Percentiles rank a stretch among this genome's conserved stretches.
phyloP scores from a whole-genome alignment of 2,888 invertebrate genomes.

The Drosophila meridiana region DNA sequence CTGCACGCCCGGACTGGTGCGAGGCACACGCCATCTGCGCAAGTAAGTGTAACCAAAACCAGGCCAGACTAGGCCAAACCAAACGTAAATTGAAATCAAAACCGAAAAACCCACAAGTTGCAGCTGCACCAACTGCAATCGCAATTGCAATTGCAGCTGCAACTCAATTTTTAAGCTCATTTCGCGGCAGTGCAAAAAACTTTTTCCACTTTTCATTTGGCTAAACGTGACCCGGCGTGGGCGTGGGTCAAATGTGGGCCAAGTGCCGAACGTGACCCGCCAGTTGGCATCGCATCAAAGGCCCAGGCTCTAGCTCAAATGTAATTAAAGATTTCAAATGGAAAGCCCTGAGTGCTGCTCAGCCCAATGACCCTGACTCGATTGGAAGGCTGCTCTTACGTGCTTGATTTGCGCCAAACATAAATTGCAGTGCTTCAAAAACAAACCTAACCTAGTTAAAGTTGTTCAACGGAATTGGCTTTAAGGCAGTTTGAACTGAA shows the following conservation, averaged over 20 bases:
- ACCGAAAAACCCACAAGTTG: conserved; percentile 46
- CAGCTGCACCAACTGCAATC: conserved; percentile 28
- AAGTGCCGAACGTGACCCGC: conserved; percentile 23
- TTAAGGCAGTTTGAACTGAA: background rate
- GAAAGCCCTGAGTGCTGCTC: conserved; percentile 20
- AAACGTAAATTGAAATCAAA: conserved; percentile 22
- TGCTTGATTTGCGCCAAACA: background rate
- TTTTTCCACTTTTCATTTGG: conserved; percentile 72
- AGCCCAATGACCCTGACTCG: conserved; percentile 7
- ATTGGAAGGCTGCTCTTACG: conserved; percentile 10
- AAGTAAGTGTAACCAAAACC: conserved; percentile 83
- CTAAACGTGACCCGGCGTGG: conserved; percentile 28
- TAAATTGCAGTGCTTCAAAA: conserved; percentile 9
- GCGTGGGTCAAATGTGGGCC: conserved; percentile 29
- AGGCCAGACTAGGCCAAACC: background rate
- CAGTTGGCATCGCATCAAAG: conserved; percentile 55
- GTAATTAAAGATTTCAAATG: conserved; percentile 57
- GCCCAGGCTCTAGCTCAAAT: conserved; percentile 51
- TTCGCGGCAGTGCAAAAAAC: conserved; percentile 60
- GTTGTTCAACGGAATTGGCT: no score
- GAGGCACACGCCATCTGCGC: conserved; percentile 88
- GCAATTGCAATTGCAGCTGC: conserved; percentile 38
- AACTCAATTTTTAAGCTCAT: conserved; percentile 74
- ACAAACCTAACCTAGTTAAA: background rate
- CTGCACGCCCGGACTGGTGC: conserved; percentile 89